A percentile compares a stretch with the other conserved stretches of the same genome.
Conservation (phyloP, 1,140 invertebrate species). For the Zaprionus gabonicus region DNA sequence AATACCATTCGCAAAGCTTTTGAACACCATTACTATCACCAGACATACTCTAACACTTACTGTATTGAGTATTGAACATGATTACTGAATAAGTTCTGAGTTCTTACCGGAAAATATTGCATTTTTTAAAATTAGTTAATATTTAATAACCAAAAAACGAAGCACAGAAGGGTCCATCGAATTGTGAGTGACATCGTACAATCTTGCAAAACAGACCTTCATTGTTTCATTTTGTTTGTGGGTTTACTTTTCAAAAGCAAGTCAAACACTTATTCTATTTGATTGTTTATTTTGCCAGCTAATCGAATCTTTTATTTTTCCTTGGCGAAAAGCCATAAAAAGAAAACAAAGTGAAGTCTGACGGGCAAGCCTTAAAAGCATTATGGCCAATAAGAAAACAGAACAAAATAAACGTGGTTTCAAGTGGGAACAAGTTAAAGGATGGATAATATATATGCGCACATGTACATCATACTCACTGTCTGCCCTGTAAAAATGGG, state of each 20-base stretch:
- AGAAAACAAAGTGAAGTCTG: background rate
- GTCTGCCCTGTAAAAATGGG: no score
- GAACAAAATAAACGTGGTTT: background rate
- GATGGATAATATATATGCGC: no score
- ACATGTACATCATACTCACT: no score
- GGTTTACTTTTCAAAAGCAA: background rate
- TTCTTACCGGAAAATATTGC: no score
- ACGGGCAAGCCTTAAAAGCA: conserved; percentile 40
- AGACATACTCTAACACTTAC: no score
- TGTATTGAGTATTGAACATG: no score
- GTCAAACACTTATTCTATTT: conserved; percentile 1
- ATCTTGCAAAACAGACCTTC: background rate
- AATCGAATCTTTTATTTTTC: conserved; percentile 34
- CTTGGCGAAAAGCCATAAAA: conserved; percentile 54
- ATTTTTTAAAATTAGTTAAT: background rate
- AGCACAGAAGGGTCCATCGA: background rate
- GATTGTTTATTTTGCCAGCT: conserved; percentile 38
- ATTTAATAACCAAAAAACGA: background rate
- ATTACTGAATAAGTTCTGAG: no score
- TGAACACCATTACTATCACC: no score
- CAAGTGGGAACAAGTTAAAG: no score
- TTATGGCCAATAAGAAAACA: conserved; percentile 23
- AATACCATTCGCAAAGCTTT: background rate
- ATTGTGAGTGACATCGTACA: conserved; percentile 14
- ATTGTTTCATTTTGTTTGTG: conserved; percentile 19